Conservation (phyloP, 2,888 invertebrate genomes). For the Torymus auratus region DNA sequence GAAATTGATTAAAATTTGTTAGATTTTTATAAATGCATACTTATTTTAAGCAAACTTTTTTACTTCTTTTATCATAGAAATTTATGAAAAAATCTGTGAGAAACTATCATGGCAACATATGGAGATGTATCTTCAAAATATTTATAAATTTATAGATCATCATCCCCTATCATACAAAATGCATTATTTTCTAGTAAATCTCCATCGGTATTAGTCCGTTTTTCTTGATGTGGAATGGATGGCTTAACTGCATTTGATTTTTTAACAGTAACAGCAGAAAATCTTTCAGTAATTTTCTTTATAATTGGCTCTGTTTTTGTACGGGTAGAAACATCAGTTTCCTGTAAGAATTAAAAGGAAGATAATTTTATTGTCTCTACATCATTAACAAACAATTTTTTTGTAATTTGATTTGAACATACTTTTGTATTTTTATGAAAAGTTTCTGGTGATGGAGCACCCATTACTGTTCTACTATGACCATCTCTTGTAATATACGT, state of each 20-base stretch:
- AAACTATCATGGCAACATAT: constrained; percentile 51
- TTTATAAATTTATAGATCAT: constrained; percentile 83
- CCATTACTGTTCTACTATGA: constrained; percentile 82
- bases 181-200: constrained; percentile 93
- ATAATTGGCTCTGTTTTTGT: constrained; percentile 82
- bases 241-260: constrained; percentile 74
- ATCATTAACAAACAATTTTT: neutral
- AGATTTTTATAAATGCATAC: constrained; percentile 5
- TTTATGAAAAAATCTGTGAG: constrained; percentile 34
- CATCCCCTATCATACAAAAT: constrained; percentile 96
- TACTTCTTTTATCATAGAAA: constrained; percentile 10
- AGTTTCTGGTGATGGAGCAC: constrained; percentile 79
- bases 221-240: constrained; percentile 62
- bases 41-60: constrained; percentile 5
- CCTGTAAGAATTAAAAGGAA: constrained; percentile 56
- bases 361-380: constrained; percentile 26
- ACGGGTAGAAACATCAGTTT: constrained; percentile 57
- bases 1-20: constrained; percentile 31
- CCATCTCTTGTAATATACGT: constrained; percentile 87
- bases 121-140: constrained; percentile 4
- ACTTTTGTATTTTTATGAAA: constrained; percentile 73
- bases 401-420: constrained; percentile 13
- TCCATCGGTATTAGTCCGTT: constrained; percentile 63
- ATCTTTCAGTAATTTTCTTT: constrained; percentile 85
- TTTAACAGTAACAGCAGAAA: constrained; percentile 84